Evolutionary conservation across 2,113 vertebrate species (phyloP).

Genomic region (Chitala chitala): DNA sequence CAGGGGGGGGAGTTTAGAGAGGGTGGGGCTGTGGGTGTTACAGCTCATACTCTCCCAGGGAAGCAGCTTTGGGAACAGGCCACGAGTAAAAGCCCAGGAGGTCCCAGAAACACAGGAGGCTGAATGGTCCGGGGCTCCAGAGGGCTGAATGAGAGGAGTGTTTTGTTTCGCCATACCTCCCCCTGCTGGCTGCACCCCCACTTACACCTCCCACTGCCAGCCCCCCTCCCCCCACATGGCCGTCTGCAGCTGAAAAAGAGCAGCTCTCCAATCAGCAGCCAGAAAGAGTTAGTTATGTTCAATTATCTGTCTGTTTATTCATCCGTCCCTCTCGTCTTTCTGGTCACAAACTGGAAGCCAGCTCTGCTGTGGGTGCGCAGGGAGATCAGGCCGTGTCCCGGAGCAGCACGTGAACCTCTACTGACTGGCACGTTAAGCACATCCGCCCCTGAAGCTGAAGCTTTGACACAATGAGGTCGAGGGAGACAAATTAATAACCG

Average conservation of each 20-base stretch:
- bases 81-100: background rate
- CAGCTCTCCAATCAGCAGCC: background rate
- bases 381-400: background rate
- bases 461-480: background rate
- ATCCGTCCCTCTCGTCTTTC: slow-evolving; percentile 15
- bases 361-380: background rate
- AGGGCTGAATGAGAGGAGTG: background rate
- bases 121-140: background rate
- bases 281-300: slow-evolving; percentile 5
- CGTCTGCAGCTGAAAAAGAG: background rate
- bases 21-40: background rate
- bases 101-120: background rate
- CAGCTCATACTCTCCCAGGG: background rate
- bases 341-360: background rate
- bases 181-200: slow-evolving; percentile 18
- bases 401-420: background rate
- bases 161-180: slow-evolving; percentile 19
- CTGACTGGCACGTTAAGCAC: background rate
- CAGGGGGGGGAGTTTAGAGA: background rate
- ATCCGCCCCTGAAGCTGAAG: background rate
- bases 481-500: slow-evolving; percentile 11
- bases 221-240: background rate
- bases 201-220: background rate
- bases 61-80: background rate
- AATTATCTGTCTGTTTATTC: slow-evolving; percentile 20